A percentile compares a stretch with the other conserved stretches of the same genome.
Conservation (phyloP, 2,888 invertebrate genomes). For the Papilio gigon region DNA sequence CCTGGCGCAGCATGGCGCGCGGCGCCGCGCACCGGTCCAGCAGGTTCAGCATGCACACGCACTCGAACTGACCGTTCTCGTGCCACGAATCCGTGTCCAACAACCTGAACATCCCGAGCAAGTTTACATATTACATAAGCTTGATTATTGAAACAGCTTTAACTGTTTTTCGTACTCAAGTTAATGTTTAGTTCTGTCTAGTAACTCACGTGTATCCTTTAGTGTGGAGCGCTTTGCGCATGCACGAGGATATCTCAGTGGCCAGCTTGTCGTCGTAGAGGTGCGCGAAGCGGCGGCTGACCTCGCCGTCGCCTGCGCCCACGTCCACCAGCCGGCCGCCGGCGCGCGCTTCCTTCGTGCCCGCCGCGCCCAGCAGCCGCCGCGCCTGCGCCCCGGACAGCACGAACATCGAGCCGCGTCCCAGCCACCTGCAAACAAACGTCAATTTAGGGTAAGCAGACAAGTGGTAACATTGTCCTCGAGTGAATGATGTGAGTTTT, state of each 20-base stretch:
- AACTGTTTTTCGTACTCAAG: too few species aligned
- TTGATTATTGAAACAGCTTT: too few species aligned
- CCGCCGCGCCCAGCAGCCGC: constrained; percentile 78
- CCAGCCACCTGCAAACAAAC: constrained; percentile 85
- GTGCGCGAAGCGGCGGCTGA: constrained; percentile 90
- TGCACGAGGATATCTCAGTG: constrained; percentile 95
- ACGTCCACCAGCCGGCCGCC: constrained; percentile 87
- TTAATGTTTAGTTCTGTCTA: background rate
- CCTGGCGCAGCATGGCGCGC: constrained; percentile 88
- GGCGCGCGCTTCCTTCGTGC: constrained; percentile 57
- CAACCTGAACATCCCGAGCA: constrained; percentile 73
- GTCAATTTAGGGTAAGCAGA: background rate
- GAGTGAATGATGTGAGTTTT: background rate
- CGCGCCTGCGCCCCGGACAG: constrained; percentile 92
- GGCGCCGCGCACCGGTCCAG: constrained; percentile 96
- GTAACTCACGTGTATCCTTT: constrained; percentile 88
- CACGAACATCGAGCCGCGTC: constrained; percentile 98
- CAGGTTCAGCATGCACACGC: constrained; percentile 95
- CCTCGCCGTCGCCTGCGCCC: constrained; percentile 98
- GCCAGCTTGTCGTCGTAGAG: constrained; percentile 90
- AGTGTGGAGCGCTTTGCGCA: constrained; percentile 90
- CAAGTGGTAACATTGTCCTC: background rate
- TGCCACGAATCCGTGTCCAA: constrained; percentile 87
- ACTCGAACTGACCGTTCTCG: constrained; percentile 84
- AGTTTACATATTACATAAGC: background rate